A percentile compares a stretch with the other conserved stretches of the same genome.
Evolutionary conservation across 2,113 vertebrate species (phyloP).

Genomic region (Myotis davidii): DNA sequence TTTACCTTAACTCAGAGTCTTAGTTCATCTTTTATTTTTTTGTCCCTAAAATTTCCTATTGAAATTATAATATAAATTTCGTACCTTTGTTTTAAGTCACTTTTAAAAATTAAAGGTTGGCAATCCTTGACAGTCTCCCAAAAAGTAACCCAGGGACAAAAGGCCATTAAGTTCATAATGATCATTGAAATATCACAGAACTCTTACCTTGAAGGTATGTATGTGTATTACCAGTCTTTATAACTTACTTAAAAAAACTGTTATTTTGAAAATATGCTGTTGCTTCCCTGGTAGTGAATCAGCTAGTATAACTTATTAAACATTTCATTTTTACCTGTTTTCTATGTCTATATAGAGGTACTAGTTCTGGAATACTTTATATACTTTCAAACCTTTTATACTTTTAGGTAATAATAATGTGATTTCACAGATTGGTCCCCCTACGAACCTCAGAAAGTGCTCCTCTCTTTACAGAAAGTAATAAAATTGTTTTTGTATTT

Average conservation of each 20-base stretch:
- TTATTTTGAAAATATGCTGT: neutral
- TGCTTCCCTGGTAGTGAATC: neutral
- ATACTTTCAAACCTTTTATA: conserved; percentile 9
- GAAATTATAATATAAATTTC: neutral
- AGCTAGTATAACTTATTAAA: neutral
- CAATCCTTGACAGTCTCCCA: neutral
- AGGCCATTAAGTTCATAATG: neutral
- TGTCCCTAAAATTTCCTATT: neutral
- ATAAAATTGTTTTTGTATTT: neutral
- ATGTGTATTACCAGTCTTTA: neutral
- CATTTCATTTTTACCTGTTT: neutral
- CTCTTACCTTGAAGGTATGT: neutral
- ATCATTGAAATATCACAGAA: neutral
- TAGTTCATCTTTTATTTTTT: neutral
- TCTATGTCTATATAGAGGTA: neutral
- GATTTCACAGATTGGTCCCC: neutral
- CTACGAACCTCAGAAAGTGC: neutral
- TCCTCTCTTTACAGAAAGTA: conserved; percentile 8
- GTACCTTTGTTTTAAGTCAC: neutral
- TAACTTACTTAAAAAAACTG: neutral
- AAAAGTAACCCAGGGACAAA: neutral
- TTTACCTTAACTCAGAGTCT: neutral
- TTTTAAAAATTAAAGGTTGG: conserved; percentile 29
- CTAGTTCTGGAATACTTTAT: neutral
- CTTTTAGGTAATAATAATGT: neutral